Conservation (phyloP, 2,113 vertebrate genomes). For the Sarotherodon lohbergeri region DNA sequence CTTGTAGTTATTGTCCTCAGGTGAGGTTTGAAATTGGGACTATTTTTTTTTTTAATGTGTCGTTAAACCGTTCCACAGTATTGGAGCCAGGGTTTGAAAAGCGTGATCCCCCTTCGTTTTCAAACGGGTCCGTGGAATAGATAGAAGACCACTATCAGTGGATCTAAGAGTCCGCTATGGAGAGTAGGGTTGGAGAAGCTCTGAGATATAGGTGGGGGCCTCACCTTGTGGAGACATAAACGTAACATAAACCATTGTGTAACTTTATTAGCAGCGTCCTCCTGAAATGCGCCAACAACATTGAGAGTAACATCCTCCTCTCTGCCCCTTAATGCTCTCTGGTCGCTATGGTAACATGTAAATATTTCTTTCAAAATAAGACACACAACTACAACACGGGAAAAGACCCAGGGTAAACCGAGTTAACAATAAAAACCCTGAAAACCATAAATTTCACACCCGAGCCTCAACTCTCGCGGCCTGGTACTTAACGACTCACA, state of each 20-base stretch:
- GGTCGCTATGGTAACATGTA: neutral
- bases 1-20: too few relatives aligned
- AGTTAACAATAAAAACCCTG: neutral
- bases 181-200: too few relatives aligned
- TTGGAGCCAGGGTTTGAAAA: too few relatives aligned
- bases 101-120: too few relatives aligned
- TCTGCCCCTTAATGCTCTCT: neutral
- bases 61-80: too few relatives aligned
- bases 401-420: neutral
- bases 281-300: neutral
- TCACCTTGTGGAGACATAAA: too few relatives aligned
- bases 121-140: too few relatives aligned
- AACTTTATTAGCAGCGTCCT: neutral
- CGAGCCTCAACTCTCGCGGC: rapidly evolving
- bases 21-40: too few relatives aligned
- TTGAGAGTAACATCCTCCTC: neutral
- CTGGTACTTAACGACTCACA: neutral
- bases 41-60: too few relatives aligned
- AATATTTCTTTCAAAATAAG: neutral
- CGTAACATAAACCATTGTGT: neutral
- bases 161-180: too few relatives aligned
- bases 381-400: neutral
- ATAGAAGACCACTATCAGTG: too few relatives aligned
- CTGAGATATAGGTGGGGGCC: too few relatives aligned
- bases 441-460: neutral